Percentiles rank a stretch among this genome's conserved stretches.
phyloP scores from a whole-genome alignment of 2,113 vertebrate species.

The Sander vitreus region DNA sequence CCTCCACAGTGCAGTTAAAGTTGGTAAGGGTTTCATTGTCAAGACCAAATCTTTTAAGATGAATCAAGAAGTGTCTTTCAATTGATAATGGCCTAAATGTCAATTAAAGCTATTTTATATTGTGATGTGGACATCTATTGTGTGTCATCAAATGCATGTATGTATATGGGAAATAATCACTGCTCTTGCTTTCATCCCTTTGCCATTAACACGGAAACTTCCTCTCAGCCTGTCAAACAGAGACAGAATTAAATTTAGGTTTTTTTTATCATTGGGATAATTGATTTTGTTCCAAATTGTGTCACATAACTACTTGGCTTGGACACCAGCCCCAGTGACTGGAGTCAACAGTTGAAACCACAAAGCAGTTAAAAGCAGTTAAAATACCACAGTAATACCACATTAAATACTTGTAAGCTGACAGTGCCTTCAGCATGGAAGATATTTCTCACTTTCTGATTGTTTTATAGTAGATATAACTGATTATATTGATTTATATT shows the following conservation, averaged over 20 bases:
- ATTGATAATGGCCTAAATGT: not conserved
- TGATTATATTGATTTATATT: slow-evolving; percentile 8
- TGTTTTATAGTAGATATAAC: not conserved
- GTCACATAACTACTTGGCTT: not conserved
- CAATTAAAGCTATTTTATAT: not conserved
- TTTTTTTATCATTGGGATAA: not conserved
- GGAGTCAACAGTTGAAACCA: not conserved
- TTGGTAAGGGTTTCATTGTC: not conserved
- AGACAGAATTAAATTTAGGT: not conserved
- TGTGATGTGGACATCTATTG: not conserved
- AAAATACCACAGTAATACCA: not conserved
- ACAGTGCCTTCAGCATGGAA: not conserved
- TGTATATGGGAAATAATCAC: not conserved
- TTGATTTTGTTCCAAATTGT: not conserved
- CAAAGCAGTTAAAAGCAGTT: not conserved
- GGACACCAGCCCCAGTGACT: not conserved
- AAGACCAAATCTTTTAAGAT: not conserved
- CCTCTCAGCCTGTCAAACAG: not conserved
- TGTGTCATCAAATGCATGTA: not conserved
- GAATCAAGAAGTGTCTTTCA: not conserved
- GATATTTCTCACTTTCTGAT: slow-evolving; percentile 1
- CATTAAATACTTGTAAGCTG: not conserved
- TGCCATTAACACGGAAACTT: not conserved
- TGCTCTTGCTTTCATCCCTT: not conserved
- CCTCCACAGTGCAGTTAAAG: not conserved